Evolutionary conservation across 64 coral and sea anemone species (phyloP).

Genomic region (Astreopora myriophthalma): DNA sequence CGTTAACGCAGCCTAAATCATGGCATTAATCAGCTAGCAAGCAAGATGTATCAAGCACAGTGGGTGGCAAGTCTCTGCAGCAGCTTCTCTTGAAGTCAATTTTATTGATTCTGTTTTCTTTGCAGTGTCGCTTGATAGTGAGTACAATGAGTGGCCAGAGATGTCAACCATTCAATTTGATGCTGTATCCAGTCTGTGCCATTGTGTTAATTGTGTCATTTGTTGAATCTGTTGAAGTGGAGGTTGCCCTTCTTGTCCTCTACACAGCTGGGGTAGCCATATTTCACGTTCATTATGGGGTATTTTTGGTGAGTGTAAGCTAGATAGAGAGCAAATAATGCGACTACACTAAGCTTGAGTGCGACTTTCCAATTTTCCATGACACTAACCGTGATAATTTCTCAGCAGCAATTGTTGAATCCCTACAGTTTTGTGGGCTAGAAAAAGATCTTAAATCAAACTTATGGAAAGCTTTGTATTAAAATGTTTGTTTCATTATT

Average conservation of each 20-base stretch:
- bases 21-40: no score
- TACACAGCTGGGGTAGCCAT: constrained; percentile 50
- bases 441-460: no score
- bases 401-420: no score
- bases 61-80: no score
- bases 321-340: background rate
- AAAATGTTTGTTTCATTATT: no score
- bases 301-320: constrained; percentile 48
- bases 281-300: constrained; percentile 57
- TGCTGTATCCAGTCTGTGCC: constrained; percentile 66
- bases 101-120: constrained; percentile 25
- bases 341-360: background rate
- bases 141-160: constrained; percentile 79
- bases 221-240: constrained; percentile 5
- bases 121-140: constrained; percentile 89
- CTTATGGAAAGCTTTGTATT: no score
- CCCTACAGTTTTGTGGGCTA: no score
- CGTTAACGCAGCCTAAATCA: no score
- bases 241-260: constrained; percentile 21
- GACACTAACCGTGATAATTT: no score
- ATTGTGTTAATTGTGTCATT: constrained; percentile 47
- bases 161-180: constrained; percentile 73
- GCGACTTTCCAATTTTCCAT: no score
- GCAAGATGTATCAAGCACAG: no score
- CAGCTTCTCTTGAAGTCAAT: no score